A percentile compares a stretch with the other conserved stretches of the same genome.
Conservation (phyloP, 2,888 invertebrate genomes). For the Mylabris sibirica region DNA sequence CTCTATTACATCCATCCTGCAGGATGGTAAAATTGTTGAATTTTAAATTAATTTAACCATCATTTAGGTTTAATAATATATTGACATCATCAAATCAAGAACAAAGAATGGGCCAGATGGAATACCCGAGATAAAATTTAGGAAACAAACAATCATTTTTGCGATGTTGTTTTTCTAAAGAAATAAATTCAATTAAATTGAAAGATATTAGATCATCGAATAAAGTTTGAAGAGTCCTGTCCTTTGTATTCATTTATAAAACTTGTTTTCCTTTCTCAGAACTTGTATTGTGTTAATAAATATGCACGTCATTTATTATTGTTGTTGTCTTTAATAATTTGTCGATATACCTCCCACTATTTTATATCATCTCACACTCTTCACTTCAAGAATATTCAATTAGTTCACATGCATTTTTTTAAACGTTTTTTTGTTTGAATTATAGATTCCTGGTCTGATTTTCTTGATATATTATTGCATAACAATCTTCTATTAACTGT, state of each 20-base stretch:
- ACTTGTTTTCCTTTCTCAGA: slow-evolving; percentile 9
- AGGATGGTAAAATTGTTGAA: no score
- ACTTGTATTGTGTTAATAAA: slow-evolving; percentile 3
- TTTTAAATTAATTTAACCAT: no score
- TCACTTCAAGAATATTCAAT: not conserved
- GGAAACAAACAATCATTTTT: not conserved
- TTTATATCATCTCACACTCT: not conserved
- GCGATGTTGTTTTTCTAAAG: not conserved
- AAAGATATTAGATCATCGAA: slow-evolving; percentile 9
- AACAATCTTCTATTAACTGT: slow-evolving; percentile 28
- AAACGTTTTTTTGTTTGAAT: not conserved
- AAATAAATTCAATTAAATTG: not conserved
- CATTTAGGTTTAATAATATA: no score
- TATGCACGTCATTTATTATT: not conserved
- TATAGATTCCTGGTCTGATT: not conserved
- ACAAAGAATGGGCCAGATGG: not conserved
- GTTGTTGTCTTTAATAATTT: slow-evolving; percentile 2
- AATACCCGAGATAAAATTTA: not conserved
- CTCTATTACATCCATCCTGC: no score
- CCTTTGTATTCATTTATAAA: not conserved
- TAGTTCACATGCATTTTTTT: not conserved
- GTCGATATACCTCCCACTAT: not conserved
- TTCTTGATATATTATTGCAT: slow-evolving; percentile 20
- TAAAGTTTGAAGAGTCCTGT: not conserved
- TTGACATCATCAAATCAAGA: no score